Evolutionary conservation across 2,797 vertebrate genomes (phyloP).

Genomic region (Sitta carolinensis): DNA sequence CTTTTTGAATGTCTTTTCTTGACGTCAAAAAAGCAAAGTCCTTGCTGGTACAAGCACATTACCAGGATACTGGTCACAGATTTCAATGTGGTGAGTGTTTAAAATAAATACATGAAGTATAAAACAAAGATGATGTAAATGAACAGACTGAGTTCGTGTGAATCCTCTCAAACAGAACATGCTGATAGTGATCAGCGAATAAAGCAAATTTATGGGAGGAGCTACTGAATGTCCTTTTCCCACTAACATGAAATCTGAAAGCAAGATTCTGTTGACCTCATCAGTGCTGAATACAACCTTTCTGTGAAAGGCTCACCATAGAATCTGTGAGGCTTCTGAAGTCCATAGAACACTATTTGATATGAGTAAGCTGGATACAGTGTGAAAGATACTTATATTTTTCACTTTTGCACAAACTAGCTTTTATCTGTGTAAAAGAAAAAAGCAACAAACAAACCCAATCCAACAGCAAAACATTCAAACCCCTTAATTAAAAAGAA

Average conservation of each 20-base stretch:
- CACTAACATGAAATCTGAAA: not conserved
- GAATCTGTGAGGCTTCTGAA: not conserved
- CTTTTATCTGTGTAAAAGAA: not conserved
- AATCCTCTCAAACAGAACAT: not conserved
- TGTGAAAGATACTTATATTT: not conserved
- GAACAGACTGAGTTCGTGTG: not conserved
- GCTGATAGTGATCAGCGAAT: not conserved
- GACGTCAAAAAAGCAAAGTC: fast-evolving
- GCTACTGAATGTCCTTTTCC: not conserved
- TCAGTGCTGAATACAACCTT: not conserved
- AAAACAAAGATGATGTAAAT: not conserved
- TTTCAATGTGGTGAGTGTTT: not conserved
- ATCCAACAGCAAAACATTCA: not conserved
- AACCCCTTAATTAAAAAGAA: not conserved
- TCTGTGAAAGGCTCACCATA: not conserved
- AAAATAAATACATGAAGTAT: not conserved
- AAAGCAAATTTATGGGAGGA: not conserved
- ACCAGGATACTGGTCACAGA: not conserved
- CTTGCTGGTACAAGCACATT: not conserved
- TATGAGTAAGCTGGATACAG: not conserved
- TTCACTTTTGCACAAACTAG: not conserved
- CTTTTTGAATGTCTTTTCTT: not conserved
- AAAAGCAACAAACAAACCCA: not conserved
- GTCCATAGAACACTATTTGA: not conserved
- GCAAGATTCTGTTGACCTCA: not conserved